Evolutionary conservation across 2,888 invertebrate genomes (phyloP).

Genomic region (Sisyra terminalis): DNA sequence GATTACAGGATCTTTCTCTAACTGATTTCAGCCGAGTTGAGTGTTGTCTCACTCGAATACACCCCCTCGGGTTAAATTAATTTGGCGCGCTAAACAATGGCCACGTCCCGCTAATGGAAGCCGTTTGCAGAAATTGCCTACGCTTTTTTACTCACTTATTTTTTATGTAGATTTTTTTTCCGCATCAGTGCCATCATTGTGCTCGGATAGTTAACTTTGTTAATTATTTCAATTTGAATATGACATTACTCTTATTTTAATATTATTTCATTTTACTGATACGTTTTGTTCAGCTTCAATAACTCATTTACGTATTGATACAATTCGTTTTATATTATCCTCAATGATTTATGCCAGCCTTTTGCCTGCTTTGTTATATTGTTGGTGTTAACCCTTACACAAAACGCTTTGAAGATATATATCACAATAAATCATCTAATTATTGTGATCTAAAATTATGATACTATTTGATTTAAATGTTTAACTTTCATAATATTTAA

Average conservation of each 20-base stretch:
- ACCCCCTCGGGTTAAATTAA: conserved; percentile 26
- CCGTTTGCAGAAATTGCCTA: conserved; percentile 29
- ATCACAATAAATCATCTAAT: no score
- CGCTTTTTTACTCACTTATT: conserved; percentile 26
- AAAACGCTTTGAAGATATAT: no score
- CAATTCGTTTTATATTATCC: no score
- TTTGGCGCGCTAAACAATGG: conserved; percentile 34
- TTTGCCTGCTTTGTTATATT: no score
- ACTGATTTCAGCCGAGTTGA: background rate
- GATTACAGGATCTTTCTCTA: background rate
- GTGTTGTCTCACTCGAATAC: background rate
- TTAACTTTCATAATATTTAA: no score
- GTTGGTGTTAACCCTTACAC: no score
- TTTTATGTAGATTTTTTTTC: conserved; percentile 26
- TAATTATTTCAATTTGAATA: conserved; percentile 1
- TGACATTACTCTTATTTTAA: background rate
- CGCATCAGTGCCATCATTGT: conserved; percentile 7
- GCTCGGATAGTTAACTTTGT: conserved; percentile 7
- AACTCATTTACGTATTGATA: no score
- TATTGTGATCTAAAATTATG: no score
- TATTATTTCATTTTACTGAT: background rate
- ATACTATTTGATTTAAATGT: no score
- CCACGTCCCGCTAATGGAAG: conserved; percentile 29
- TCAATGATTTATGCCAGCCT: no score
- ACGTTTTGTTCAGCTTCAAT: background rate